Evolutionary conservation across 53 echinoderm and acorn worm genomes (phyloP).

Genomic region (Apostichopus leukothele): DNA sequence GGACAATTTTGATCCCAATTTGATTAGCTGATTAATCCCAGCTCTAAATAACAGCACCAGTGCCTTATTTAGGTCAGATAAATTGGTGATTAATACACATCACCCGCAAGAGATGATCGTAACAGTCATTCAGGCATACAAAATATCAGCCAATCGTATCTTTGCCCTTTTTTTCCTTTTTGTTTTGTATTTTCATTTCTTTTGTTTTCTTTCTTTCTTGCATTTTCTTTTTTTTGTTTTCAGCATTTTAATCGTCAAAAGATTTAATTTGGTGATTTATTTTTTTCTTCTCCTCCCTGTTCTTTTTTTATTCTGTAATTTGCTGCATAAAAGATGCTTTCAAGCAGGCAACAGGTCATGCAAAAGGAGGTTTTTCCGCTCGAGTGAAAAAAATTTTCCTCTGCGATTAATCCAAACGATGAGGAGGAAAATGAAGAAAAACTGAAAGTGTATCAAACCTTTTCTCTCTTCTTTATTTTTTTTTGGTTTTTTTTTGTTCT

Average conservation of each 20-base stretch:
- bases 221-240: background rate
- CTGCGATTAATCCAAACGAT: background rate
- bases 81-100: constrained; percentile 36
- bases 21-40: constrained; percentile 38
- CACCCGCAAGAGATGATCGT: constrained; percentile 35
- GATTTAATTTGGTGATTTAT: constrained; percentile 35
- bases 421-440: background rate
- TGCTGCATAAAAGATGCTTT: background rate
- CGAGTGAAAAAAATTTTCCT: constrained; percentile 12
- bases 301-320: background rate
- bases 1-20: constrained; percentile 48
- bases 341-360: constrained; percentile 24
- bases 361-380: constrained; percentile 22
- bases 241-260: constrained; percentile 39
- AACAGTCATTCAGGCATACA: background rate
- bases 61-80: constrained; percentile 41
- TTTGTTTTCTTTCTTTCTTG: background rate
- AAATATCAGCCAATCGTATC: constrained; percentile 31
- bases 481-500: too few relatives aligned
- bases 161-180: background rate
- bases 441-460: background rate
- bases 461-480: too few relatives aligned
- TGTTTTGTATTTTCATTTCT: constrained; percentile 16
- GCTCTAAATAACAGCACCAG: background rate
- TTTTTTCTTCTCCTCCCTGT: too few relatives aligned